These are phyloP conservation scores for Limnephilus rhombicus DNA, from an alignment of 2,888 invertebrate species.

Conservation along the genomic window DNA sequence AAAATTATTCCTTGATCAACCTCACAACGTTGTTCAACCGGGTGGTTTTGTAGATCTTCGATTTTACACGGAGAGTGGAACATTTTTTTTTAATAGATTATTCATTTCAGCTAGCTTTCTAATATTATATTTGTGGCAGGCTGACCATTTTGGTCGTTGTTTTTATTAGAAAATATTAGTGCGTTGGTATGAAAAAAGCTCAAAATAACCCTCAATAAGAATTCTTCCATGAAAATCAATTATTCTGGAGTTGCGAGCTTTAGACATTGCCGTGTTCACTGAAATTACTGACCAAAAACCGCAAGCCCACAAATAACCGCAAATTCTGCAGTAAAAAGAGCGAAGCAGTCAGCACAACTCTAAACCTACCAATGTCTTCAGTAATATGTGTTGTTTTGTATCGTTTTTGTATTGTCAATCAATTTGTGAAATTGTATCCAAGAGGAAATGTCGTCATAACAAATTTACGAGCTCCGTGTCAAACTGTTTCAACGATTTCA, in stretches of 20 bases:
- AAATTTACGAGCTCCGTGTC: not conserved
- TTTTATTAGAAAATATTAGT: too few relatives aligned
- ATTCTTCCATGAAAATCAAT: not conserved
- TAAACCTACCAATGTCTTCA: not conserved
- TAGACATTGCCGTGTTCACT: not conserved
- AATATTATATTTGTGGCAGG: too few relatives aligned
- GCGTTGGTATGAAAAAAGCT: not conserved
- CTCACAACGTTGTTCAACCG: too few relatives aligned
- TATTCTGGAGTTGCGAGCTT: not conserved
- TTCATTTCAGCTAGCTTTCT: too few relatives aligned
- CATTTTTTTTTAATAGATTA: too few relatives aligned
- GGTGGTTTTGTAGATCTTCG: too few relatives aligned
- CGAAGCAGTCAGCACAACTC: not conserved
- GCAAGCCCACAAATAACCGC: not conserved
- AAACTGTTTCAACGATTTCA: too few relatives aligned
- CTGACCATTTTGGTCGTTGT: too few relatives aligned
- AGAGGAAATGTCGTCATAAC: not conserved
- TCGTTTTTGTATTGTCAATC: not conserved
- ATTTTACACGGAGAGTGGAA: too few relatives aligned
- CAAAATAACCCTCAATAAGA: not conserved
- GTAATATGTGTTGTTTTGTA: not conserved
- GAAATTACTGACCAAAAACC: not conserved
- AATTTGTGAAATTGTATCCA: not conserved
- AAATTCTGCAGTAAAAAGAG: not conserved
- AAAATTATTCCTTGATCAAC: too few relatives aligned